Conservation (phyloP, 2,797 vertebrate species). For the Botia almorhae region DNA sequence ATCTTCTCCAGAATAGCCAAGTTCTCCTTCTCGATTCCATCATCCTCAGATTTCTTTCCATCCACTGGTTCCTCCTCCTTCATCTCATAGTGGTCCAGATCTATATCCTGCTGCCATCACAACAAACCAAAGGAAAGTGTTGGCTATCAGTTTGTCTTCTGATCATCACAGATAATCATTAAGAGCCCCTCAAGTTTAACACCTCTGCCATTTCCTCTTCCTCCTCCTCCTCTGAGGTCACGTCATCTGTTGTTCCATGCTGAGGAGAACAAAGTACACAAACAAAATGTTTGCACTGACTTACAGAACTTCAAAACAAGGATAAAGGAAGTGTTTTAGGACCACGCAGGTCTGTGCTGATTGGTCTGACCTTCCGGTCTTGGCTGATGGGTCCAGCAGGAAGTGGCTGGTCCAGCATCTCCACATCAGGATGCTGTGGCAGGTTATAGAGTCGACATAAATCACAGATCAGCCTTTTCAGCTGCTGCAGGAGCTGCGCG, state of each 20-base stretch:
- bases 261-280: slow-evolving; percentile 52
- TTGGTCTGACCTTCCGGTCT: slow-evolving; percentile 73
- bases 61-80: slow-evolving; percentile 96
- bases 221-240: slow-evolving; percentile 94
- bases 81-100: slow-evolving; percentile 99
- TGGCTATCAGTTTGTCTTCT: not conserved
- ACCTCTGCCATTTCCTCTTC: slow-evolving; percentile 99
- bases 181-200: slow-evolving; percentile 42
- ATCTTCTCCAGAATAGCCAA: slow-evolving; percentile 98
- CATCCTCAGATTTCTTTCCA: slow-evolving; percentile 95
- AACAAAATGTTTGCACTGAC: not conserved
- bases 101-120: slow-evolving; percentile 84
- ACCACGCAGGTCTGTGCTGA: not conserved
- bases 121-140: slow-evolving; percentile 16
- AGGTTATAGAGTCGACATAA: slow-evolving; percentile 97
- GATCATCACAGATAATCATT: not conserved
- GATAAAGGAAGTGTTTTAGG: not conserved
- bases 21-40: slow-evolving; percentile 99
- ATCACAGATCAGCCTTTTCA: slow-evolving; percentile 97
- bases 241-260: slow-evolving; percentile 86
- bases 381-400: slow-evolving; percentile 90
- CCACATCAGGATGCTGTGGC: slow-evolving; percentile 97
- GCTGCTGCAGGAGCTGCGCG: slow-evolving; percentile 91
- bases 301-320: not conserved
- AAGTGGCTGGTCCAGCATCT: slow-evolving; percentile 97